Evolutionary conservation across 2,888 invertebrate species (phyloP), one percentile per base, ranked within the genome.

Genomic region (Tetrapedia diversipes): DNA sequence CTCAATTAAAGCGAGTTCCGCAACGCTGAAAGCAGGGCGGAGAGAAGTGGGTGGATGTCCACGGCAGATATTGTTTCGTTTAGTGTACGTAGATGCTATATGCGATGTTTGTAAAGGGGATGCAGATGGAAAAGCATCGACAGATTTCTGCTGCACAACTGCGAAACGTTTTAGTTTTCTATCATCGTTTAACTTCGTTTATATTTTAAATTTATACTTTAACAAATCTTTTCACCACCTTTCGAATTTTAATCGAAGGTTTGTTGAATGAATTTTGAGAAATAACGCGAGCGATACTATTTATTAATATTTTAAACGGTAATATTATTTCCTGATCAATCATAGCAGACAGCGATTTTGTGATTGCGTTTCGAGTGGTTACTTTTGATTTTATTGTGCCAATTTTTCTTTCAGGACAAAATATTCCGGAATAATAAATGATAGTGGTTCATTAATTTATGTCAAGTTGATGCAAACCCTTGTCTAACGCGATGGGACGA

Each of bases 61-160:
- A 57, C 41, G 43, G 43, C 59, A 60, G 63, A 53, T 49, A 67
- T 51, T 69, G 56, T 74, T 74, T 74, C 65, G 51, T 41, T 59
- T 32, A 43, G 57, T 67, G 75, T 71, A 75, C 77, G 63, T 69
- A 80, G 80, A 72, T 78, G 66, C 54, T 54, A 66, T 63, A 74
- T 56, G 59, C 41, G 65, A 71, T 65, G 59, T 59, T 71, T 65
- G 37, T 64, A 41, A 76, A 65, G 49, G 39, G 54, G 61, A 61
- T 27, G 54, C 73, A 39, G 61, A 65, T 66, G 73, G 67, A 74
- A n/a, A n/a, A 84, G 71, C 57, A 69, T 59, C 54, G 77, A 78
- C 72, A 74, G 51, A 65, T 67, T 64, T 53, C 53, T 60, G 43
- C 71, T 82, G 69, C 65, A 79, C 63, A 53, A n/a, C 32, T 19